Evolutionary conservation across 2,888 invertebrate species (phyloP).

Genomic region (Drosophila tripunctata): DNA sequence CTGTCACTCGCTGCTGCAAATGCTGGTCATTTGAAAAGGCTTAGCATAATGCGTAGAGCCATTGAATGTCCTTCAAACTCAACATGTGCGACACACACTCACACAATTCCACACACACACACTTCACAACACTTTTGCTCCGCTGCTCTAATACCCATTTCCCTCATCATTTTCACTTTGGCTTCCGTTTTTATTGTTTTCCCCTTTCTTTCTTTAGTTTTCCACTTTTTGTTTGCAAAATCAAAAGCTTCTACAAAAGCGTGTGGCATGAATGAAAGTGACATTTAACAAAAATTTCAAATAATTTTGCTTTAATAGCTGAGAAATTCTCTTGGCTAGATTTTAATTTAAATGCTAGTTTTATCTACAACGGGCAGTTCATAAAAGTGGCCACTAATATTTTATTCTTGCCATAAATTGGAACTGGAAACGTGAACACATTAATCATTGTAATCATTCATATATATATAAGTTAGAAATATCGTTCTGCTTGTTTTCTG

Average conservation of each 20-base stretch:
- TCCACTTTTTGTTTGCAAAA: conserved; percentile 48
- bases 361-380: neutral
- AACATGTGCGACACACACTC: conserved; percentile 62
- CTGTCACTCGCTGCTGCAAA: conserved; percentile 48
- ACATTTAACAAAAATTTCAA: conserved; percentile 25
- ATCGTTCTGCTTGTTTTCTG: conserved; percentile 13
- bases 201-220: conserved; percentile 27
- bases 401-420: conserved; percentile 22
- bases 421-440: conserved; percentile 34
- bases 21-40: conserved; percentile 75
- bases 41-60: conserved; percentile 70
- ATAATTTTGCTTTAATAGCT: conserved; percentile 16
- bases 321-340: neutral
- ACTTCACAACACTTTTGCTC: neutral
- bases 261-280: conserved; percentile 49
- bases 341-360: conserved; percentile 10
- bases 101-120: conserved; percentile 10
- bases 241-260: conserved; percentile 67
- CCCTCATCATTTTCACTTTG: conserved; percentile 12
- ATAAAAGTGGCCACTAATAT: conserved; percentile 4
- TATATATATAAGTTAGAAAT: conserved; percentile 19
- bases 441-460: conserved; percentile 62
- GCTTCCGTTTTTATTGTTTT: conserved; percentile 32
- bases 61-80: conserved; percentile 66
- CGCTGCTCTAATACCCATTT: conserved; percentile 1